Base-by-base conservation (phyloP, 2,888 invertebrate genomes). In the Strigamia transsilvanica region DNA sequence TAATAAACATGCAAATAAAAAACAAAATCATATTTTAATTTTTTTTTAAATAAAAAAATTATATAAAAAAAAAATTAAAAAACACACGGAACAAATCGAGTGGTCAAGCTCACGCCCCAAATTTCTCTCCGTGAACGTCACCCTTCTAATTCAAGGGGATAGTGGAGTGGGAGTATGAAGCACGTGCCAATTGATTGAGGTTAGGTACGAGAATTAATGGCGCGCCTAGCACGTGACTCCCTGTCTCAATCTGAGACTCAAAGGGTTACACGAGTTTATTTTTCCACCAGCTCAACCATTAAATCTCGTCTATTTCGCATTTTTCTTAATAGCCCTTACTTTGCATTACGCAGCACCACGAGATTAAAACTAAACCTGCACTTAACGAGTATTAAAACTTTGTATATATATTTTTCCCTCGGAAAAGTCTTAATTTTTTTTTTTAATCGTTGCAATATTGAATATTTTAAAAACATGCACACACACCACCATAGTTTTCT, bases 1-100 rank as follows among this genome's bases (percentile, higher is more conserved):
- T 66, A 81, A 81, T 81, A 81, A 81, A 81, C 51, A 81, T 81
- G 81, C 81, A 61, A 81, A 81, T 81, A 61, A 81, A 81, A 56
- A 13, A 15, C 15, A 34, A 34, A 34, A 34, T 34, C 34, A 34
- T 34, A 5, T 34, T 79, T 32, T 6, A n/a, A 77, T 77, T 77
- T 77, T 27, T 23, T 4, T 12, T 1, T 34, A 79, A 79, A 79
- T 1, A 34, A n/a, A 21, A 15, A 10, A 79, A 9, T 38, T 38
- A 79, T 5, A 38, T 9, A 77, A 15, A 15, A 34, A n/a, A 6
- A 51, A 18, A 51, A n/a, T n/a, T n/a, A 18, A 51, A 15, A 51
- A 51, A 51, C 15, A 51, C 6, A 2, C 51, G 51, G n/a, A 51
- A 7, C 51, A n/a, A 51, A 51, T 51, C 51, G 66, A 66, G 66